Base-by-base conservation (phyloP, 2,113 vertebrate species). In the Tetrax tetrax region DNA sequence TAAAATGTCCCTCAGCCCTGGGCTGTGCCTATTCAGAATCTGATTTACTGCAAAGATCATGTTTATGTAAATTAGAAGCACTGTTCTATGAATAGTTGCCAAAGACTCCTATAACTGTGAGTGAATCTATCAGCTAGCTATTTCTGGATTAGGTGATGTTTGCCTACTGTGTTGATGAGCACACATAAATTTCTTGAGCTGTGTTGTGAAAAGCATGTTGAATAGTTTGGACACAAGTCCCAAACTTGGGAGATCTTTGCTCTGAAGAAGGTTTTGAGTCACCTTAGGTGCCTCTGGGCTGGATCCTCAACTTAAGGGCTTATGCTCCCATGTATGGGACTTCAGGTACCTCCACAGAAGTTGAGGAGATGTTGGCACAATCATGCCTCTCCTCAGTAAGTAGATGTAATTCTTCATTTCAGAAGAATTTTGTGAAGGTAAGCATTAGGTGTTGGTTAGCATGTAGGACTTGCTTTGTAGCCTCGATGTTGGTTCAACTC, bases 301-400 rank as follows among this genome's bases (percentile, higher is more conserved):
- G 6, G 23, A 57, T 69, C 29, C 23, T 80, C 14, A 76, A 24
- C 7, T 66, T 70, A 45, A 6, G 23, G 14, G 13, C 13, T 83
- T 85, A 31, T 0, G 2, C 1, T 79, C 7, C 15, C 9, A 0
- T 0, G 2, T 41, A 1, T 25, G 28, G 45, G 22, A 37, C 38
- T 91, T 47, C 38, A 71, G 23, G 10, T 91, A 14, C 14, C 25
- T 56, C 41, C n/a, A 8, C 10, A 35, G 38, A 57, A 69, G 25
- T 2, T n/a, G 7, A 7, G 45, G 25, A 51, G 41, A 14, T 37
- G 12, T 28, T 83, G n/a, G 8, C 80, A 29, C 41, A 72, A 19
- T 16, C 24, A 6, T n/a, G 6, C 23, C 28, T 86, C 19, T 71
- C 5, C 63, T 79, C 25, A 50, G 14, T 4, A 28, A 60, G 25